Base-by-base conservation (phyloP, 2,113 vertebrate species). In the Mus pahari region DNA sequence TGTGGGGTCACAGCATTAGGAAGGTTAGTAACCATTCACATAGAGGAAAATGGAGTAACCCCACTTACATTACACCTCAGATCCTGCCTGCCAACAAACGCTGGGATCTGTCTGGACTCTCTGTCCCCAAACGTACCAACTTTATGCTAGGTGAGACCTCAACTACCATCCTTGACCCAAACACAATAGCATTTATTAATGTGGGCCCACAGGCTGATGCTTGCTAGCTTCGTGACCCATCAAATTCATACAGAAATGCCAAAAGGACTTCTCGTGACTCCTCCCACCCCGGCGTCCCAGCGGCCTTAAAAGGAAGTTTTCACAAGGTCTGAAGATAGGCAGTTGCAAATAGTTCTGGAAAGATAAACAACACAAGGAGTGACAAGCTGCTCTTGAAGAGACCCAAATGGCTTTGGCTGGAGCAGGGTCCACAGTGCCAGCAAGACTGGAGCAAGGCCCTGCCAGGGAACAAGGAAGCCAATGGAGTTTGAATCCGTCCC, bases 281-380 rank as follows among this genome's bases (percentile, higher is more conserved):
- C 11, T 14, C 22, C 3, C 17, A 9, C 26, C 1, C 31, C 12
- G 33, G 48, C 48, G 75, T 39, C 39, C 77, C 50, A 4, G 0
- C 11, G 50, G 71, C 91, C 60, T 86, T 86, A 79, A 84, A 97
- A 94, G 77, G 87, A 93, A 86, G 19, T 20, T 89, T 90, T 78
- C n/a, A 26, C 14, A 58, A 26, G 28, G 26, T 31, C 39, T 4
- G 36, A 78, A 0, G 36, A 84, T 14, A 28, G 58, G 14, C 62
- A 53, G 33, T 92, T 31, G 45, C 39, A 91, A 89, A 92, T 11
- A 90, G 48, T 66, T 68, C 89, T 58, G 39, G 75, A 62, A 83
- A 91, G 58, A 95, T 45, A 91, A 81, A 94, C 58, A 90, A 55
- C 55, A 55, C 17, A 3, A 55, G 14, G 45, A 33, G 26, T 12